Base-by-base conservation (phyloP, 92 coral and sea anemone genomes). In the Ricordea florida region DNA sequence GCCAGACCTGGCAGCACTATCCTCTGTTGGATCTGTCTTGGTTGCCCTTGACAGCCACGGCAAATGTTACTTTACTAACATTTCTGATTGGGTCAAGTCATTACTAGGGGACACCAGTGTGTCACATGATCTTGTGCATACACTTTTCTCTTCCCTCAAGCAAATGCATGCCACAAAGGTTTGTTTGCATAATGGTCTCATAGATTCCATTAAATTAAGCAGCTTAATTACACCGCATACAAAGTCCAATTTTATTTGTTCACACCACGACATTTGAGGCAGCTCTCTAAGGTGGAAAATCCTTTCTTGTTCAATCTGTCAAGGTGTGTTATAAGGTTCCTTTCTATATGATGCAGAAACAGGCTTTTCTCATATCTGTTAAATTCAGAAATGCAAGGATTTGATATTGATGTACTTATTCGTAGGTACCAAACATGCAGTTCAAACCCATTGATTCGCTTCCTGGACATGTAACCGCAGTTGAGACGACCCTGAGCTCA, bases 401-500 rank as follows among this genome's bases (percentile, higher is more conserved):
- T n/a, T n/a, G n/a, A n/a, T n/a, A n/a, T n/a, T n/a, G n/a, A n/a
- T n/a, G n/a, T n/a, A n/a, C n/a, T n/a, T n/a, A n/a, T n/a, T n/a
- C n/a, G n/a, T n/a, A 38, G 2, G 58, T 78, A 26, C 82, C 82
- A 36, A 20, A 63, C 17, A 31, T 87, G 45, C 72, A 69, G 51
- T 87, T 87, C 58, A 29, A 47, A 3, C 53, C 60, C 21, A 53
- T 87, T 10, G 46, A 52, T 9, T 17, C 51, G 10, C 20, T 68
- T 57, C 26, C 64, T 20, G 66, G 56, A 15, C 33, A 46, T 48
- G 53, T 84, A 0, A 56, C 49, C 17, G 86, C 71, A 57, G 62
- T 88, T 6, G 87, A 88, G 45, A 69, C 87, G 18, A 71, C 79
- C 53, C 56, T 88, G 50, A 57, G 48, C 8, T 26, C 60, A 11